Evolutionary conservation across 2,113 vertebrate genomes (phyloP), one percentile per base, ranked within the genome.

Genomic region (Microtus oregoni): DNA sequence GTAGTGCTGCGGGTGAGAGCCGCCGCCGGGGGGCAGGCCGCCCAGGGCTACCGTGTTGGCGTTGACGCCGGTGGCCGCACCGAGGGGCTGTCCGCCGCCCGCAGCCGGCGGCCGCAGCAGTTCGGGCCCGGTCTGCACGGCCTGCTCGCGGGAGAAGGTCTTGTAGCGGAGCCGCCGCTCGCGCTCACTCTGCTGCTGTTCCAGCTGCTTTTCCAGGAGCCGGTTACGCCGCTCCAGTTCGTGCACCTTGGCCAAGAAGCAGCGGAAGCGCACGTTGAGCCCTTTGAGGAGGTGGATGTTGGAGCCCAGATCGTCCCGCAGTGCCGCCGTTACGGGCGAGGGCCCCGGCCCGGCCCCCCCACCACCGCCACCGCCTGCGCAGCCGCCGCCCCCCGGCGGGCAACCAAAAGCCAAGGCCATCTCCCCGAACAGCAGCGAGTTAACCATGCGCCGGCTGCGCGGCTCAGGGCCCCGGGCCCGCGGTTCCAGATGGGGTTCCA

Each of bases 271-370:
- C 98, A 99, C 98, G 98, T 99, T 99, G 94, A 99, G 99, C n/a
- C 99, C 99, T 98, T 99, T 99, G 90, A 99, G 98, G 95, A 99
- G 99, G 87, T 99, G 99, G 98, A 99, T 99, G 98, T 99, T 99
- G 96, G 99, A 99, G 81, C 99, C 99, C 98, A 99, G 96, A 98
- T 99, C 99, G 79, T 99, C 99, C 63, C 99, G 98, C 98, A 99
- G 98, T 92, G 99, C 99, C 97, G 98, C 99, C 95, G 99, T 98
- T 91, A 98, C 98, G 28, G 91, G 88, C 35, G 97, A 97, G 61
- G 98, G 98, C 86, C 97, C 96, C 0, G 97, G 89, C 86, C 96
- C 92, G 65, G 89, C 90, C 61, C 97, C 98, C 28, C 97, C 94
- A 50, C 97, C 93, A 44, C 94, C 95, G 26, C 96, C 98, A 6